Evolutionary conservation across 2,113 vertebrate genomes (phyloP), one percentile per base, ranked within the genome.

Genomic region (Sinosuthora webbiana): DNA sequence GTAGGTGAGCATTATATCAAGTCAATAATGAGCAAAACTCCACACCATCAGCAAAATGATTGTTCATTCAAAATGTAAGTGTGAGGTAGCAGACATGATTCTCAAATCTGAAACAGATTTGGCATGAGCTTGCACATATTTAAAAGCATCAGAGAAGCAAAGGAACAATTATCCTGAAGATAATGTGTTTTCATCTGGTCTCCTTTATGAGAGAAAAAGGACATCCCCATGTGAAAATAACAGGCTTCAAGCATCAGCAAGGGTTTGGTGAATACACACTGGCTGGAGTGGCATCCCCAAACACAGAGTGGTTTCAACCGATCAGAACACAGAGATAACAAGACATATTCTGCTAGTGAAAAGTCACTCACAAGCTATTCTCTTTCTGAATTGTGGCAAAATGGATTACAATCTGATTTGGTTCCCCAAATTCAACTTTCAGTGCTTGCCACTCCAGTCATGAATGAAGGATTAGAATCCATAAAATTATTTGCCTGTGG

Each of bases 301-400:
- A 65, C 10, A 56, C 27, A 20, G 21, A 37, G 60, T 15, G 18
- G n/a, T 69, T 78, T 78, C 69, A 70, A 10, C 10, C 5, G 3
- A 60, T 27, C 37, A 41, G 4, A 4, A 70, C 15, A 42, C 0
- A 2, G 13, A 1, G 2, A 39, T 10, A 62, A 78, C 2, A 69
- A 23, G 10, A 37, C 24, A 71, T 6, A 47, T 2, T 22, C 44
- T 73, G 18, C 41, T 42, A 78, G 8, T 45, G 39, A 56, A 49
- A 86, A 83, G 17, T 44, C 42, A 83, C 15, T 65, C 28, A 70
- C 2, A 5, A 81, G 21, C 27, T 7, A 33, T 7, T 47, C 37
- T 62, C 19, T 44, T 39, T 70, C 37, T 41, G 6, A 87, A 62
- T 20, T 33, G 17, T 8, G 27, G 28, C 23, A 80, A 87, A 3